Conservation (phyloP, 2,888 invertebrate genomes). For the Aplocera efformata region DNA sequence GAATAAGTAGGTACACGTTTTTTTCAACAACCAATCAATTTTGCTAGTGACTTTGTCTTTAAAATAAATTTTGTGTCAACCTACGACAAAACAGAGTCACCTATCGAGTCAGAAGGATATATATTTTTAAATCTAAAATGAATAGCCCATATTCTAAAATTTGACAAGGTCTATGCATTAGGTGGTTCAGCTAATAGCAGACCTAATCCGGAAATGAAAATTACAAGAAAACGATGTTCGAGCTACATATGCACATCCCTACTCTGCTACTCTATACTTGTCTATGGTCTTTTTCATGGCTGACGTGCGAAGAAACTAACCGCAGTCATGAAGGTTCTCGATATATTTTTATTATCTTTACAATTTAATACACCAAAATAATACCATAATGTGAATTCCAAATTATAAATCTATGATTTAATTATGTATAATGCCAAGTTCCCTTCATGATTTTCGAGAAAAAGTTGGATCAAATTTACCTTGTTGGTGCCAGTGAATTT, state of each 20-base stretch:
- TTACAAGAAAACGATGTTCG: too few relatives aligned
- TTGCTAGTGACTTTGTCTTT: too few relatives aligned
- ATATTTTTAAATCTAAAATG: too few relatives aligned
- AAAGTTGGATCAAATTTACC: slow-evolving; percentile 45
- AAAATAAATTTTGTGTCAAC: too few relatives aligned
- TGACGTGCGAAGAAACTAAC: slow-evolving; percentile 69
- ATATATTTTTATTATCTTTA: slow-evolving; percentile 44
- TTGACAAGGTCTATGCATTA: too few relatives aligned
- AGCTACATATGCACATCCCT: slow-evolving; percentile 6
- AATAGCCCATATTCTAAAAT: too few relatives aligned
- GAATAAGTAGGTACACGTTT: too few relatives aligned
- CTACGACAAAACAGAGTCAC: too few relatives aligned
- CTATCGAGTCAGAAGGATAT: too few relatives aligned
- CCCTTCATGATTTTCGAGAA: slow-evolving; percentile 43
- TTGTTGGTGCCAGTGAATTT: slow-evolving; percentile 48
- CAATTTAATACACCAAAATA: slow-evolving; percentile 40
- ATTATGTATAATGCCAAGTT: neutral
- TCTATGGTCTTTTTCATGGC: slow-evolving; percentile 77
- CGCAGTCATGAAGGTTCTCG: slow-evolving; percentile 77
- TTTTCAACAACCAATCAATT: too few relatives aligned
- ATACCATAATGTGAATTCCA: slow-evolving; percentile 25
- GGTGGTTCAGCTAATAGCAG: too few relatives aligned
- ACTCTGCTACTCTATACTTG: slow-evolving; percentile 24
- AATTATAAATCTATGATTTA: slow-evolving; percentile 15
- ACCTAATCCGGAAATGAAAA: too few relatives aligned